Percentiles rank a stretch among this genome's conserved stretches.
These are phyloP conservation scores for Aegotheles bennettii DNA, from an alignment of 2,113 vertebrate species.

Conservation along the genomic window DNA sequence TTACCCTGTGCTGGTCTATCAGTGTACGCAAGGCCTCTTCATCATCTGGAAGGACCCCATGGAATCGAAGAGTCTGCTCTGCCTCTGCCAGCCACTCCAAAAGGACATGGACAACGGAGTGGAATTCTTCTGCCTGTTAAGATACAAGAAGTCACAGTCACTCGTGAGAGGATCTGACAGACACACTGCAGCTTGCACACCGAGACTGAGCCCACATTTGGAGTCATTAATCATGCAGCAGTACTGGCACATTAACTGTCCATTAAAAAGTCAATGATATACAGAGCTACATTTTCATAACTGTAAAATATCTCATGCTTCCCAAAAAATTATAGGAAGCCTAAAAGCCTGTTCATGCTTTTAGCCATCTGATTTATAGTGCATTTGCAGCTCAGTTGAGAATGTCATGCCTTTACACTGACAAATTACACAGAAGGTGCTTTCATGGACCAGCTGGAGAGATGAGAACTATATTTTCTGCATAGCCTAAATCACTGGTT, in stretches of 20 bases:
- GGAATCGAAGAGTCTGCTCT: constrained; percentile 93
- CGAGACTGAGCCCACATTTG: not conserved
- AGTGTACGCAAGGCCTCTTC: constrained; percentile 86
- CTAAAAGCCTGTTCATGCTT: constrained; percentile 32
- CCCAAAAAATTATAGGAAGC: constrained; percentile 1
- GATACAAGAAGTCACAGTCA: not conserved
- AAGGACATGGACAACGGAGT: constrained; percentile 91
- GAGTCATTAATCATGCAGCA: not conserved
- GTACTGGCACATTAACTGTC: not conserved
- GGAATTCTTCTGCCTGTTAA: constrained; percentile 93
- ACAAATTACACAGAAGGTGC: constrained; percentile 3
- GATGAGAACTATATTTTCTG: not conserved
- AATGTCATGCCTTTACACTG: not conserved
- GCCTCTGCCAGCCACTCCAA: constrained; percentile 97
- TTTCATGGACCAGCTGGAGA: constrained; percentile 23
- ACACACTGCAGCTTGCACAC: not conserved
- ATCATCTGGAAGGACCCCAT: constrained; percentile 91
- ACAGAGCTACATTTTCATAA: constrained; percentile 27
- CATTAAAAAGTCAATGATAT: constrained; percentile 44
- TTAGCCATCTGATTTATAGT: constrained; percentile 49
- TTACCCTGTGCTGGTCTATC: constrained; percentile 92
- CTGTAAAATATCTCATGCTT: constrained; percentile 19
- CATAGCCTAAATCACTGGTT: not conserved
- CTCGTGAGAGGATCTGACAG: not conserved
- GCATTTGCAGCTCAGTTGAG: constrained; percentile 4